Conservation (phyloP, 2,888 invertebrate species). For the Phyto melanocephala region DNA sequence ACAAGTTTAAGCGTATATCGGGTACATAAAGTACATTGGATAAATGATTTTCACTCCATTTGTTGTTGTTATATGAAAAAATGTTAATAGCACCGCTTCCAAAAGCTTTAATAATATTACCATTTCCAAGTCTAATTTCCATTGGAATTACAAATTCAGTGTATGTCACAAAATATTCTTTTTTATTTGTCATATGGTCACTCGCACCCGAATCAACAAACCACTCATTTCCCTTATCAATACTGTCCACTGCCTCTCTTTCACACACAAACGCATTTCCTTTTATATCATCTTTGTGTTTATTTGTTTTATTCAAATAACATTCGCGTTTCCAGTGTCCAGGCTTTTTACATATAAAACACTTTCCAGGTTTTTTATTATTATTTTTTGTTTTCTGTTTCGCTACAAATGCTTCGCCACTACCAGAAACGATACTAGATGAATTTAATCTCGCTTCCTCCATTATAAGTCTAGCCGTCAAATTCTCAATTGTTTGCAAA, state of each 20-base stretch:
- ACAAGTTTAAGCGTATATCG: slow-evolving; percentile 33
- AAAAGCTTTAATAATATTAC: slow-evolving; percentile 5
- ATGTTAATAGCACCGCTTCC: slow-evolving; percentile 34
- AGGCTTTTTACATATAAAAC: slow-evolving; percentile 37
- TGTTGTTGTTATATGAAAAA: slow-evolving; percentile 21
- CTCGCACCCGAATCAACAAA: slow-evolving; percentile 38
- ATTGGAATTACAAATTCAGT: slow-evolving; percentile 4
- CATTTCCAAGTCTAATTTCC: slow-evolving; percentile 20
- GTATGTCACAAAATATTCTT: slow-evolving; percentile 12
- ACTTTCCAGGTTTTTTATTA: slow-evolving; percentile 11
- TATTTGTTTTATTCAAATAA: slow-evolving; percentile 39
- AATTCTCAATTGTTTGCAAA: slow-evolving; percentile 46
- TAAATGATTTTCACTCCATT: slow-evolving; percentile 32
- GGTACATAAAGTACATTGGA: slow-evolving; percentile 42
- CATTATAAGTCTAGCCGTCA: slow-evolving; percentile 47
- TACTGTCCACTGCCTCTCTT: slow-evolving; percentile 11
- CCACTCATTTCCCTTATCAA: slow-evolving; percentile 25
- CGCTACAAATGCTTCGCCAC: slow-evolving; percentile 18
- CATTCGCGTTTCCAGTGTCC: slow-evolving; percentile 31
- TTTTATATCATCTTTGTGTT: background rate
- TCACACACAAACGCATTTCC: slow-evolving; percentile 37
- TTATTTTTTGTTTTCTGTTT: slow-evolving; percentile 12
- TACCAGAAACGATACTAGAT: slow-evolving; percentile 3
- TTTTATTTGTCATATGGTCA: slow-evolving; percentile 28
- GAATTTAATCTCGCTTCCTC: slow-evolving; percentile 44